These are phyloP conservation scores for Semaprochilodus insignis DNA, from an alignment of 2,797 vertebrate genomes.

Conservation along the genomic window DNA sequence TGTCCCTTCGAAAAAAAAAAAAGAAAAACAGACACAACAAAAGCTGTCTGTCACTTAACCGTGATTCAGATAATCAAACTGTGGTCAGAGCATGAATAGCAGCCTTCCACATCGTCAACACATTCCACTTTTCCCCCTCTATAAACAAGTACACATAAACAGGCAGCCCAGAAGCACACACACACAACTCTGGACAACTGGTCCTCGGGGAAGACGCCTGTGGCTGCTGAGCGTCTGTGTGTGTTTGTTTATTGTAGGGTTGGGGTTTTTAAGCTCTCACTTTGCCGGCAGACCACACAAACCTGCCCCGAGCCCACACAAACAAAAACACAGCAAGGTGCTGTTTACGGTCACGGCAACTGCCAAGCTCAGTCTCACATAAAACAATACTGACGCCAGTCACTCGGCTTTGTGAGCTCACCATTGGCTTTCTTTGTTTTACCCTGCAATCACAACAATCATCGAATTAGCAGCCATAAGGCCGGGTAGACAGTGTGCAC, in stretches of 20 bases:
- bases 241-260: constrained; percentile 43
- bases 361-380: constrained; percentile 28
- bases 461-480: constrained; percentile 38
- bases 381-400: constrained; percentile 36
- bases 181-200: background rate
- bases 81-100: constrained; percentile 42
- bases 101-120: constrained; percentile 38
- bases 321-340: constrained; percentile 31
- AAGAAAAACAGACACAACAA: constrained; percentile 15
- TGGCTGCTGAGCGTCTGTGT: constrained; percentile 11
- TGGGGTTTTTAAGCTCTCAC: constrained; percentile 33
- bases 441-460: constrained; percentile 48
- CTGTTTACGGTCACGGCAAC: constrained; percentile 26
- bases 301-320: constrained; percentile 15
- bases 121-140: constrained; percentile 22
- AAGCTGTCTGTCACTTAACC: constrained; percentile 24
- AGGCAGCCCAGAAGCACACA: constrained; percentile 10
- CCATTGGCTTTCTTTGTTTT: constrained; percentile 44
- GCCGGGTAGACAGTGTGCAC: constrained; percentile 26
- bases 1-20: constrained; percentile 22
- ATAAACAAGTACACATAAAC: constrained; percentile 42
- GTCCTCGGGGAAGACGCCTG: constrained; percentile 5
- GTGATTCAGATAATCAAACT: constrained; percentile 46
- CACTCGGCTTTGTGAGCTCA: constrained; percentile 20
- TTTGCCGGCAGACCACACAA: constrained; percentile 36